Evolutionary conservation across 1,140 invertebrate species (phyloP), one percentile per base, ranked within the genome.

Genomic region (Drosophila cardini): DNA sequence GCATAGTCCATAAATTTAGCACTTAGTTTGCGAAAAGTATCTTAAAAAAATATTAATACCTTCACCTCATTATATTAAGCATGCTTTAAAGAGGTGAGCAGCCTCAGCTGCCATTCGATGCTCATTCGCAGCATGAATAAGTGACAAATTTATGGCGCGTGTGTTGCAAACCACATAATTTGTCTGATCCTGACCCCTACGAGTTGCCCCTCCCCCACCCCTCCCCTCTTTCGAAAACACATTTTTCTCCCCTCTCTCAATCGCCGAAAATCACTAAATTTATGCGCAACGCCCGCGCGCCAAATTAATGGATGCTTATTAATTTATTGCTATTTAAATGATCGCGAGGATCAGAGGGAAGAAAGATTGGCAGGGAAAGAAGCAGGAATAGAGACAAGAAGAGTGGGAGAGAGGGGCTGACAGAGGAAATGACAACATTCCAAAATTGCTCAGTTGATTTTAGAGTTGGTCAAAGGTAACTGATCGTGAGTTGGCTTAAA

Each of bases 261-360:
- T 30, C 70, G 42, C 60, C 71, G 58, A 57, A 86, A 78, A 85
- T 85, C 81, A 76, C 18, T 8, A 75, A 85, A 89, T 89, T 89
- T 89, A 89, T 89, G 84, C 76, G 60, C 80, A 90, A 83, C 84
- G 85, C 79, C 83, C 80, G 65, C 80, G 76, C 80, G 80, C 80
- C 85, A 89, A 89, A 89, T 89, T 89, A 89, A 89, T 89, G 84
- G 80, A 89, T 80, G 80, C 80, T 89, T 89, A 89, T 89, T 89
- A 89, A 89, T 89, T 89, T 89, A 89, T 89, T 78, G 84, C 84
- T 89, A 89, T 89, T 89, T 89, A 89, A 89, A 89, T 89, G 80
- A 80, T 89, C 77, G 58, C 71, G 73, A 83, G 83, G 83, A 89
- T 83, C 56, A 68, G 38, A 21, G 13, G 8, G 45, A 67, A 26